These are phyloP conservation scores for Stenolophus ochropezus DNA, from an alignment of 2,888 invertebrate species.

Conservation along the genomic window DNA sequence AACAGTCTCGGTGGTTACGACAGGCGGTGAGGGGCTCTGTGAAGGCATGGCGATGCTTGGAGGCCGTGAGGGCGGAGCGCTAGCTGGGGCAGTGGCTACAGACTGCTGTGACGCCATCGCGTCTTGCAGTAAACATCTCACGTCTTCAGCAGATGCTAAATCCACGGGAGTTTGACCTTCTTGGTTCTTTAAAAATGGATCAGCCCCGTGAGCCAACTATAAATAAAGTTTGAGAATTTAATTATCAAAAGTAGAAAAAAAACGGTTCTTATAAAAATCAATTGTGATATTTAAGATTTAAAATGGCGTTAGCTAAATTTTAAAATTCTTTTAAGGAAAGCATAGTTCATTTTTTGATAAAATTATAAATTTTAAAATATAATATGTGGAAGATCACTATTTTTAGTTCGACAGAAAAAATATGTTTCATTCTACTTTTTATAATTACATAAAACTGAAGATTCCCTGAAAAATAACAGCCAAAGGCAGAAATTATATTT, in stretches of 20 bases:
- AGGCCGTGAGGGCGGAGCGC: conserved; percentile 68
- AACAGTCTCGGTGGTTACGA: conserved; percentile 82
- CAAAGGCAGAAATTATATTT: no score
- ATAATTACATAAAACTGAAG: no score
- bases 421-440: no score
- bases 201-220: conserved; percentile 95
- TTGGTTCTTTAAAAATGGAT: conserved; percentile 96
- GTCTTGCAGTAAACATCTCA: conserved; percentile 92
- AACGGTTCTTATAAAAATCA: no score
- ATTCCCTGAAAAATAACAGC: no score
- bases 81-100: conserved; percentile 69
- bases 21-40: conserved; percentile 71
- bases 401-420: no score
- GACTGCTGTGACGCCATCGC: conserved; percentile 88
- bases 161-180: conserved; percentile 97
- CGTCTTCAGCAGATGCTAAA: conserved; percentile 95
- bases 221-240: background rate
- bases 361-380: no score
- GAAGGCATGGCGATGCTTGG: conserved; percentile 67
- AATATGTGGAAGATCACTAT: no score
- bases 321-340: no score
- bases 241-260: background rate
- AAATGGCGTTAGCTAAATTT: no score
- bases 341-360: no score
- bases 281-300: no score